Percentiles rank a stretch among this genome's conserved stretches.
Conservation (phyloP, 53 echinoderm and acorn worm genomes). For the Henricia sp. region DNA sequence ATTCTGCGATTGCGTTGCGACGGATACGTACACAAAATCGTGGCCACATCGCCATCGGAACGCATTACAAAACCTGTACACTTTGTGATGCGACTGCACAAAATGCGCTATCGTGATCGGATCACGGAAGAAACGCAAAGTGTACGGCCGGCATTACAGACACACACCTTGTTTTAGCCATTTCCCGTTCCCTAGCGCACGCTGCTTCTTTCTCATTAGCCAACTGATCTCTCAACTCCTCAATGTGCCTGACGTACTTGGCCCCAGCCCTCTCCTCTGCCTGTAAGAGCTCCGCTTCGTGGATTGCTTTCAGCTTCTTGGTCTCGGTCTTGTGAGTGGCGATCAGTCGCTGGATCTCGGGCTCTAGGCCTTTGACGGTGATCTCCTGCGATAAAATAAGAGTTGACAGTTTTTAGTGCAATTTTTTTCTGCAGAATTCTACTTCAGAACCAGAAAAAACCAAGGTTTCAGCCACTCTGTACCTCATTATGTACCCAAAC, state of each 20-base stretch:
- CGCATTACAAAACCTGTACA: too few species aligned
- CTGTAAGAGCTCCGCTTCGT: conserved; percentile 96
- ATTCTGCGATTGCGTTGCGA: too few species aligned
- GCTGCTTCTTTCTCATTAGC: conserved; percentile 90
- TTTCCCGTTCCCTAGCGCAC: conserved; percentile 89
- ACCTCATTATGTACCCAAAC: too few species aligned
- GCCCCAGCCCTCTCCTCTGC: conserved; percentile 96
- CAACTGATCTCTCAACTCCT: conserved; percentile 95
- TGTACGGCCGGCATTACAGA: too few species aligned
- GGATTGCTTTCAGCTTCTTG: conserved; percentile 99
- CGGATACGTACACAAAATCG: too few species aligned
- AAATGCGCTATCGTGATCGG: too few species aligned
- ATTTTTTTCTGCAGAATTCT: too few species aligned
- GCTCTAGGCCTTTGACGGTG: conserved; percentile 96
- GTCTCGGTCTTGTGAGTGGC: conserved; percentile 95
- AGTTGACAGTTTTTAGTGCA: too few species aligned
- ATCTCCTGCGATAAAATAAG: conserved; percentile 71
- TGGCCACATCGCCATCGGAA: too few species aligned
- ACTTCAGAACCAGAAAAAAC: background rate
- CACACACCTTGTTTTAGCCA: conserved; percentile 80
- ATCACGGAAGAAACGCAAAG: too few species aligned
- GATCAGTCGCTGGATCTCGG: conserved; percentile 96
- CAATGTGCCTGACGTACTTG: conserved; percentile 92
- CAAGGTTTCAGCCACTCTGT: too few species aligned
- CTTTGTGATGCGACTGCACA: too few species aligned